Base-by-base conservation (phyloP, 92 coral and sea anemone genomes). In the Paragorgia papillata region DNA sequence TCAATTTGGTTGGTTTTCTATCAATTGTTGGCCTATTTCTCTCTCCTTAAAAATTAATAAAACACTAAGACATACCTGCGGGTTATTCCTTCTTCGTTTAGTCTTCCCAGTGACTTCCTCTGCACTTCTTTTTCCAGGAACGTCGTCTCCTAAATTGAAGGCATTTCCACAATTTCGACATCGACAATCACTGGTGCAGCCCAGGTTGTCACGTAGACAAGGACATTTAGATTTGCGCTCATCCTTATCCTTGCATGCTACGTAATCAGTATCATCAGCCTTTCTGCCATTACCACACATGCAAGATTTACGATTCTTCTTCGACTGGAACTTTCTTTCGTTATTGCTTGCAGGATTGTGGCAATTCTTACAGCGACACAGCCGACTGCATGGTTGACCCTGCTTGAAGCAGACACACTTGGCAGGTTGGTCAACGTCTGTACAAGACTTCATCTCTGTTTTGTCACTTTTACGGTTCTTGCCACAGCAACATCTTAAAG, bases 201-300 rank as follows among this genome's bases (percentile, higher is more conserved):
- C 76, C 6, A 69, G 59, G 62, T 33, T 51, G n/a, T 69, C 76
- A 10, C 62, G 15, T 17, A 69, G 32, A 51, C 76, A 69, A 14
- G 76, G 76, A 50, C 76, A 69, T 62, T 69, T 69, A 1, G 76
- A 69, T 51, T 69, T 69, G 17, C 76, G 60, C n/a, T 18, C 2
- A 29, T 69, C 76, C 24, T 69, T 69, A 22, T 69, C 76, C 31
- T 69, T 69, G 28, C 76, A 69, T 29, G 76, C 54, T 27, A 69
- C 25, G 62, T 44, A 69, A 5, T 48, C 60, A 1, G 43, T 33
- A 22, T 69, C 76, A 20, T 33, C 69, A 31, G 57, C 77, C 48
- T 70, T 70, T 29, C 77, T 29, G 14, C 77, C 77, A 54, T 70
- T 70, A 27, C 77, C 77, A 70, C 77, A 70, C 77, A 70, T 70